Evolutionary conservation across 2,797 vertebrate species (phyloP), one percentile per base, ranked within the genome.

Genomic region (Fistularia tabacaria): DNA sequence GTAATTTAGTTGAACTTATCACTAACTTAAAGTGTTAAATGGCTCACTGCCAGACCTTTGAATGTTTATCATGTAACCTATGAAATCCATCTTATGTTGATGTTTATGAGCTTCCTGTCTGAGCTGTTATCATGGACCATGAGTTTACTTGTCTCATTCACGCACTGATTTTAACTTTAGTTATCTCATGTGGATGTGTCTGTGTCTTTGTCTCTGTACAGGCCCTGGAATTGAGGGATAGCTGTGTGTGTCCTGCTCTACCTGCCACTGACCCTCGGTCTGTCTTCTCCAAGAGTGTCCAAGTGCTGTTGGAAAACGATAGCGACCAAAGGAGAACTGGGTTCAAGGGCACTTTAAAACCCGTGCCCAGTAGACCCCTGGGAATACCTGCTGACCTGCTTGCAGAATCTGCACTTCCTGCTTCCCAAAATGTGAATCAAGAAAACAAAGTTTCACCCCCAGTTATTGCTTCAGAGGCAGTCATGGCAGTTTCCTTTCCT

Each of bases 191-290:
- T 25, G 25, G 2, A 25, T 25, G 25, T 25, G 25, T 25, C 25
- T 25, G 25, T 39, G 13, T 1, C 8, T 52, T 8, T 77, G 59
- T 68, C 53, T 70, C 39, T 86, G 56, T 88, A n/a, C 82, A 98
- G 97, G 94, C 93, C 73, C 86, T 99, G 80, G 89, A 94, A 88
- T 74, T 98, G 77, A 93, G 95, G 69, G 92, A 92, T 57, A 82
- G 51, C 45, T 98, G 95, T 61, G 75, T 85, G 53, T 99, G 96
- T 57, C 94, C 96, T 0, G 80, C 91, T 14, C 92, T 99, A 43
- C 88, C 94, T 51, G 82, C 81, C 51, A 66, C 85, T 8, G 95
- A 98, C 82, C 97, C 96, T 65, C 92, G 94, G 6, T 76, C 75
- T 15, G 59, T 91, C 62, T 98, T 98, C 86, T 89, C 57, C 71